These are phyloP conservation scores for Pelecanus crispus DNA, from an alignment of 2,113 vertebrate genomes.

Conservation along the genomic window DNA sequence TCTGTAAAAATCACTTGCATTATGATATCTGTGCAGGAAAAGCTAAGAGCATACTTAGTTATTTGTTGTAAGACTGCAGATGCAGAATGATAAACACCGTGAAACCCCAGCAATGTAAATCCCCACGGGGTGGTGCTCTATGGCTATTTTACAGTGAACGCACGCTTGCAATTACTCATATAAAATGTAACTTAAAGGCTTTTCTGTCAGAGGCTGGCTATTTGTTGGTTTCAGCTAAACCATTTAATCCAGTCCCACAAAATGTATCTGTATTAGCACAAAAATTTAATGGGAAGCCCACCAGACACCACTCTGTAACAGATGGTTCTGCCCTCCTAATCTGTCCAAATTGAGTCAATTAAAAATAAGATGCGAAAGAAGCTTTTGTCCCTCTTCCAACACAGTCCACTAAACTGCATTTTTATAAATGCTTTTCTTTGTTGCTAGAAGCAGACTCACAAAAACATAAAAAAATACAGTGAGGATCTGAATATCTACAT, in stretches of 20 bases:
- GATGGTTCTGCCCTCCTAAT: not conserved
- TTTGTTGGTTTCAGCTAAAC: not conserved
- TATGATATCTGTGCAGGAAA: not conserved
- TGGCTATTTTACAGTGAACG: not conserved
- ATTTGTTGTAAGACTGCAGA: not conserved
- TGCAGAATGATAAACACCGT: not conserved
- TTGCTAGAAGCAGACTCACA: not conserved
- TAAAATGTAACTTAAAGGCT: not conserved
- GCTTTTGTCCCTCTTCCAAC: not conserved
- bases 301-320: not conserved
- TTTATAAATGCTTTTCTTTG: not conserved
- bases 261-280: not conserved
- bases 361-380: not conserved
- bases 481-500: not conserved
- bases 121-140: conserved; percentile 29
- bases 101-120: not conserved
- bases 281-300: not conserved
- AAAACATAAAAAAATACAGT: not conserved
- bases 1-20: not conserved
- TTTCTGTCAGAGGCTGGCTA: not conserved
- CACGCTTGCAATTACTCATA: not conserved
- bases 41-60: not conserved
- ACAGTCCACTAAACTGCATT: not conserved
- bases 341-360: not conserved
- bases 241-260: not conserved